Evolutionary conservation across 2,888 invertebrate genomes (phyloP), one percentile per base, ranked within the genome.

Genomic region (Merodon equestris): DNA sequence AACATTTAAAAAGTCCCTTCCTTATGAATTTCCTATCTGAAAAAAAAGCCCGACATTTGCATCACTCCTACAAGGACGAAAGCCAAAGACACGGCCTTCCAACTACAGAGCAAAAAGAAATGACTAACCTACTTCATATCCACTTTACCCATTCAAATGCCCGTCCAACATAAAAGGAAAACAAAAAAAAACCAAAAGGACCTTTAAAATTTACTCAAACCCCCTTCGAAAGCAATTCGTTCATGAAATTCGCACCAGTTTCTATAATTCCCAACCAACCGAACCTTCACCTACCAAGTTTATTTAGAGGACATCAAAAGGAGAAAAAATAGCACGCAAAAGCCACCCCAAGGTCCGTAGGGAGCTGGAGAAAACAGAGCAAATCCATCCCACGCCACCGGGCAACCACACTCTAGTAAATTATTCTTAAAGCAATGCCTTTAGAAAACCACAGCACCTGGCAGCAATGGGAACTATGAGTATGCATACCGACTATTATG

Each of bases 361-460:
- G 54, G n/a, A n/a, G n/a, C n/a, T n/a, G n/a, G n/a, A 27, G 40
- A 48, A 42, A 14, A 17, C 27, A 36, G 13, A 40, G 45, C 15
- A 47, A 42, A 54, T 48, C 13, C 66, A 27, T 13, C 15, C 38
- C 61, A 47, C 14, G 27, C 27, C 27, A 27, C 56, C 40, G 57
- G 51, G 57, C 53, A 67, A 72, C 72, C 77, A 57, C 72, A 72
- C 57, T 72, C 17, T 42, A 67, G 57, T 77, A 73, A 73, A 77
- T 77, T 77, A 73, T 77, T 63, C 58, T 73, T 73, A 63, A 68
- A 77, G 72, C 73, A 73, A 72, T 77, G 72, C 73, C 72, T 67
- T 51, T 38, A 36, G 19, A 27, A 27, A 56, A 17, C 77, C 73
- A 63, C 61, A 77, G 67, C 57, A 68, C 73, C 47, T 63, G 73